Percentiles rank a stretch among this genome's conserved stretches.
Evolutionary conservation across 2,797 vertebrate genomes (phyloP).

Genomic region (Loris lydekkerianus): DNA sequence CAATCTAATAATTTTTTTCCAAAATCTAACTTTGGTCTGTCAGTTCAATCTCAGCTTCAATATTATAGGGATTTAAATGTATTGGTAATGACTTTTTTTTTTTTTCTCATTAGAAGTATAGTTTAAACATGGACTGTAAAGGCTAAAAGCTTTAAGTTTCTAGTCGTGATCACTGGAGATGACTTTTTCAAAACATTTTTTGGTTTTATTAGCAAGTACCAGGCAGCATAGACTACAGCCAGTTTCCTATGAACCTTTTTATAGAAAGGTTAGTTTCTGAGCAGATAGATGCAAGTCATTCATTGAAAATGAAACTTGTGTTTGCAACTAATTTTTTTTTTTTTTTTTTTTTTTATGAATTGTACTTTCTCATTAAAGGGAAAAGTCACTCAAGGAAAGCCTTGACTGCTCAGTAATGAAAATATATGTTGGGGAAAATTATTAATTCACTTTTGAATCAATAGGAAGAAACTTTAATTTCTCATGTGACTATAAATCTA

Average conservation of each 20-base stretch:
- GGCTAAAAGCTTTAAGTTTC: neutral
- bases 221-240: neutral
- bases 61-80: neutral
- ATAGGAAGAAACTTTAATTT: neutral
- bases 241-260: conserved; percentile 8
- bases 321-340: neutral
- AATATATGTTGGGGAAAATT: neutral
- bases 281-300: neutral
- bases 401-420: conserved; percentile 14
- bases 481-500: neutral
- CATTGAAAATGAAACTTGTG: neutral
- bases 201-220: neutral
- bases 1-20: neutral
- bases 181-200: neutral
- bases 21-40: neutral
- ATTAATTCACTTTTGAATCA: conserved; percentile 10
- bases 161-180: neutral
- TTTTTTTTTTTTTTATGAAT: neutral
- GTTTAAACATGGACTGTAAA: neutral
- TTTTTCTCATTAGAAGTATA: neutral
- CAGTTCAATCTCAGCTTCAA: neutral
- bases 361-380: neutral
- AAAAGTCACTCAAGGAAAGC: neutral
- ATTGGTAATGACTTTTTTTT: neutral
- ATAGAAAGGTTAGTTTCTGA: neutral